Evolutionary conservation across 2,113 vertebrate species (phyloP), one percentile per base, ranked within the genome.

Genomic region (Sceloporus tristichus): DNA sequence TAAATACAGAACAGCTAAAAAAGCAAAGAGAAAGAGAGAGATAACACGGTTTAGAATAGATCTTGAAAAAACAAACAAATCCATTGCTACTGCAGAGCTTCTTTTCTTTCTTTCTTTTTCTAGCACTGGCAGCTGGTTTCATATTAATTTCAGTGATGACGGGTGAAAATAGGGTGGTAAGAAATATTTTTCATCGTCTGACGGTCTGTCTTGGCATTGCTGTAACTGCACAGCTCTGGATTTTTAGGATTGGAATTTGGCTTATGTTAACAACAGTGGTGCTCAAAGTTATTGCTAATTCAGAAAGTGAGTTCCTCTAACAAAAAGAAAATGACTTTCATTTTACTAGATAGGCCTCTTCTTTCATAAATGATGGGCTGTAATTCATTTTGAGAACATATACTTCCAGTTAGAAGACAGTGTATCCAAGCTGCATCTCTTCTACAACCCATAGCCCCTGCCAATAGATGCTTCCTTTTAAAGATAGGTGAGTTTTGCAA

Each of bases 31-130:
- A 2, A 66, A 16, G 16, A 83, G 27, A 3, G 27, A 25, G 16
- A 11, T 65, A 80, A 34, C 78, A 48, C 59, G 21, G 23, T 56
- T 34, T 18, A 56, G n/a, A 9, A n/a, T 90, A 54, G 13, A n/a
- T 91, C 84, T 82, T 74, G 29, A 56, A 81, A 86, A 56, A 81
- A 86, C 87, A 76, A 86, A 86, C 78, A 11, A 38, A 9, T 1
- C 23, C 54, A 13, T 23, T 88, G 68, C 56, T 70, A 23, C 71
- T 71, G 34, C 48, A 65, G n/a, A 82, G 27, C 18, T 82, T 81
- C 56, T 74, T 48, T 48, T 48, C 42, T 48, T 48, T 48, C 6
- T 6, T 48, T 48, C 59, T 62, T 62, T 62, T 75, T 34, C 7
- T 40, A 21, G 56, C 21, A 29, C 56, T 65, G 38, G 38, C 54